Evolutionary conservation across 1,140 invertebrate species (phyloP).

Genomic region (Apis mellifera): DNA sequence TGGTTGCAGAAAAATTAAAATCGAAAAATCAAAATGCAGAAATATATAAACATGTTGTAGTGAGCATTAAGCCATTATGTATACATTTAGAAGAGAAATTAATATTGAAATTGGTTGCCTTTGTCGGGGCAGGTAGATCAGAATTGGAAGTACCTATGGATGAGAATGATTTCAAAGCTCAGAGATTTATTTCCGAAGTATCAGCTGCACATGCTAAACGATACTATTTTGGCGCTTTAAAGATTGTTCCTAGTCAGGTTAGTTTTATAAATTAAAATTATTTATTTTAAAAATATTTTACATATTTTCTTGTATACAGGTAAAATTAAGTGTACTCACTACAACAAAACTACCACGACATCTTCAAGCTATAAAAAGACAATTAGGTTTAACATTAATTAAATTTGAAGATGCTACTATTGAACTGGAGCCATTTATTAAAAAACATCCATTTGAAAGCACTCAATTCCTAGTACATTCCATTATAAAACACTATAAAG

Average conservation of each 20-base stretch:
- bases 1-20: constrained; percentile 86
- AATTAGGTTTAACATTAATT: constrained; percentile 93
- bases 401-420: constrained; percentile 98
- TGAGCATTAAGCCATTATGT: constrained; percentile 91
- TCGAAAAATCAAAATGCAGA: constrained; percentile 88
- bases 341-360: constrained; percentile 89
- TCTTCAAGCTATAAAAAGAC: constrained; percentile 91
- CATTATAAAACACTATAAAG: constrained; percentile 91
- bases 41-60: constrained; percentile 88
- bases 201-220: constrained; percentile 90
- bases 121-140: constrained; percentile 82
- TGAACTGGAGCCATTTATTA: constrained; percentile 92
- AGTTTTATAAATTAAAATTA: constrained; percentile 34
- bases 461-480: constrained; percentile 89
- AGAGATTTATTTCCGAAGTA: constrained; percentile 89
- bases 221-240: constrained; percentile 95
- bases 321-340: constrained; percentile 93
- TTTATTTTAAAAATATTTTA: neutral
- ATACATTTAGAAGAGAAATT: constrained; percentile 94
- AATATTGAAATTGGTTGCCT: constrained; percentile 91
- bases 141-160: constrained; percentile 80
- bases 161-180: constrained; percentile 89
- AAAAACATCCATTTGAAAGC: constrained; percentile 95
- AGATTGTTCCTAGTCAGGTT: constrained; percentile 89
- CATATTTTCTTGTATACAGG: constrained; percentile 73